Conservation (phyloP, 2,888 invertebrate species). For the Thumatha senex region DNA sequence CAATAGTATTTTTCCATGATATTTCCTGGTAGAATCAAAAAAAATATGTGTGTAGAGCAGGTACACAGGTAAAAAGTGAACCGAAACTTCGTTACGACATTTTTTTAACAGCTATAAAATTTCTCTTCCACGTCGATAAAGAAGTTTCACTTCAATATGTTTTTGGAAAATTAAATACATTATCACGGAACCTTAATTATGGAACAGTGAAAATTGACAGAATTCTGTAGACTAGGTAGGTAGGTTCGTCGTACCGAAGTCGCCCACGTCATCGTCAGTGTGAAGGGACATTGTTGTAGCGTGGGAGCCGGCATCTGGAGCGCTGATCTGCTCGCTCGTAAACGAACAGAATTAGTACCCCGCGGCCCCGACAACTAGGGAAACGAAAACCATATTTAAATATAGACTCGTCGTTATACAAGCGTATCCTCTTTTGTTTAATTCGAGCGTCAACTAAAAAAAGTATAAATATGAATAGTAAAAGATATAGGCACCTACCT, state of each 20-base stretch:
- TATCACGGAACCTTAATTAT: no score
- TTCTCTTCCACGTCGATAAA: no score
- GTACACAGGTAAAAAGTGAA: no score
- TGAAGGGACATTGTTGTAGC: slow-evolving; percentile 58
- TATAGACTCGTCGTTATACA: slow-evolving; percentile 47
- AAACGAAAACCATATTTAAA: slow-evolving; percentile 70
- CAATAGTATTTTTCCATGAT: no score
- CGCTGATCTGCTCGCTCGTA: slow-evolving; percentile 70
- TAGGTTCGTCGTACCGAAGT: slow-evolving; percentile 32
- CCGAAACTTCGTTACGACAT: no score
- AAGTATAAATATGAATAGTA: not conserved
- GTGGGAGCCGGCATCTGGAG: slow-evolving; percentile 75
- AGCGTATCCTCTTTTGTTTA: slow-evolving; percentile 31
- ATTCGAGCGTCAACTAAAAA: slow-evolving; percentile 2
- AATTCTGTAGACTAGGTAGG: not conserved
- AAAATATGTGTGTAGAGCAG: no score
- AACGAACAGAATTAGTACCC: slow-evolving; percentile 75
- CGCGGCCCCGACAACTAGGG: slow-evolving; percentile 54
- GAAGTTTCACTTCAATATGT: no score
- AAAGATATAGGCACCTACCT: not conserved
- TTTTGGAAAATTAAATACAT: no score
- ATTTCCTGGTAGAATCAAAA: no score
- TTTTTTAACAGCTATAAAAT: no score
- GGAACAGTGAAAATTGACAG: no score
- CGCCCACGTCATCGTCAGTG: slow-evolving; percentile 43